phyloP scores from a whole-genome alignment of 2,797 vertebrate species.

The Poeciliopsis presidionis region DNA sequence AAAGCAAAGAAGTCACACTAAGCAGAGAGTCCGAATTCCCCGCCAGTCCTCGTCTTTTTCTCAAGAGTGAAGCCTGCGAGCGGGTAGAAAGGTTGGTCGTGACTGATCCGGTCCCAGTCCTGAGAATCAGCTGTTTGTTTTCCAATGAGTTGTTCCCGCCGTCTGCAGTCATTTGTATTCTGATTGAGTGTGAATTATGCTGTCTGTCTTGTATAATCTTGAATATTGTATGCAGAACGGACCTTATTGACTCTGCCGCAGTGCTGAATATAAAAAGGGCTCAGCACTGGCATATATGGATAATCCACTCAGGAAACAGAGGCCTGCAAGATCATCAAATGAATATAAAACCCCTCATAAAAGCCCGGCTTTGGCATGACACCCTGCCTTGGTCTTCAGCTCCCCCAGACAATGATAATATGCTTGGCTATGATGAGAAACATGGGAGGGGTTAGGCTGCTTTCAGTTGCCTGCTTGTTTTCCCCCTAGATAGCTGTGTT shows the following conservation, averaged over 20 bases:
- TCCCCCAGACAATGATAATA: constrained; percentile 68
- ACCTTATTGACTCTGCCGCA: constrained; percentile 78
- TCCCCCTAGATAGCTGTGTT: constrained; percentile 27
- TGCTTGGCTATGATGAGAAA: constrained; percentile 60
- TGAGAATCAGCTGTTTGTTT: constrained; percentile 77
- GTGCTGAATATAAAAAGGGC: constrained; percentile 77
- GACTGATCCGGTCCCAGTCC: constrained; percentile 49
- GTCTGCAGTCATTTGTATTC: constrained; percentile 80
- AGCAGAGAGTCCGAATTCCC: constrained; percentile 26
- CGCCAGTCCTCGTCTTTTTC: constrained; percentile 20
- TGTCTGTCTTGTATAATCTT: constrained; percentile 82
- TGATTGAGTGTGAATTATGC: constrained; percentile 80
- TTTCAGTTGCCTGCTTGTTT: constrained; percentile 43
- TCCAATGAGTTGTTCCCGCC: constrained; percentile 55
- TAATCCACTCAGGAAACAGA: constrained; percentile 83
- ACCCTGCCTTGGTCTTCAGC: constrained; percentile 74
- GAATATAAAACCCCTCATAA: constrained; percentile 81
- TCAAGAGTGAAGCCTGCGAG: constrained; percentile 9
- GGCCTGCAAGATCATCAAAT: constrained; percentile 79
- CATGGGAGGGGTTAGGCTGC: constrained; percentile 55
- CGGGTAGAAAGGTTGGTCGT: constrained; percentile 31
- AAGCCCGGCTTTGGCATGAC: constrained; percentile 77
- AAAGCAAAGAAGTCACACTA: constrained; percentile 32
- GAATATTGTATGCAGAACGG: constrained; percentile 83
- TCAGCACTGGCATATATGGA: constrained; percentile 72